Evolutionary conservation across 2,113 vertebrate genomes (phyloP), one percentile per base, ranked within the genome.

Genomic region (Rhinichthys klamathensis): DNA sequence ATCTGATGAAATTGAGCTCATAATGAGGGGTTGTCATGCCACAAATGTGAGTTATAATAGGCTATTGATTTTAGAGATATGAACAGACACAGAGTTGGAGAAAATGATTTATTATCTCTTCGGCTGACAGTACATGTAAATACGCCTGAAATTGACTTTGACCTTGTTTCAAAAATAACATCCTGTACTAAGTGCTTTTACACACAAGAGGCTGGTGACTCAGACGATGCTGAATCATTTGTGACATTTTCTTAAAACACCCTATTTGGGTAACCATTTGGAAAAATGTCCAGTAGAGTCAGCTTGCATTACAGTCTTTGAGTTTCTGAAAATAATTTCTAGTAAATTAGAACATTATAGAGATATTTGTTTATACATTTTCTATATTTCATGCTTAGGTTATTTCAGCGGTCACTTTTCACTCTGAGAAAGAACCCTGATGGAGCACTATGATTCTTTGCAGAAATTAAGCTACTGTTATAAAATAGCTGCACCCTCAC

Each of bases 31-130:
- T 35, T 69, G 35, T 41, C 35, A 72, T 13, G 12, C 35, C 35
- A 6, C 63, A 72, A 61, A 85, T n/a, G 12, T 41, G 63, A 74
- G 76, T 75, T 80, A 80, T 87, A 83, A 80, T 78, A 84, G n/a
- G n/a, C 74, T 80, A 54, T 87, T 7, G 32, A 87, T 80, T 84
- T 21, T 56, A 41, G 6, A 49, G 44, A 15, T 87, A 83, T 61
- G n/a, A 61, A 44, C 12, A 60, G 21, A 30, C 13, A 25, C 23
- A 10, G 56, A 61, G 38, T 44, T 72, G 23, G 18, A 72, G 38
- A 72, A 25, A 76, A 83, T 46, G n/a, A 74, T 61, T 27, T 44
- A 15, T 84, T n/a, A 67, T 75, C 69, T 81, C 58, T 67, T 30
- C 63, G 23, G 18, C 18, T 67, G 60, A 23, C 10, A 49, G 51